Evolutionary conservation across 2,888 invertebrate species (phyloP), one percentile per base, ranked within the genome.

Genomic region (Caenorhabditis auriculariae): DNA sequence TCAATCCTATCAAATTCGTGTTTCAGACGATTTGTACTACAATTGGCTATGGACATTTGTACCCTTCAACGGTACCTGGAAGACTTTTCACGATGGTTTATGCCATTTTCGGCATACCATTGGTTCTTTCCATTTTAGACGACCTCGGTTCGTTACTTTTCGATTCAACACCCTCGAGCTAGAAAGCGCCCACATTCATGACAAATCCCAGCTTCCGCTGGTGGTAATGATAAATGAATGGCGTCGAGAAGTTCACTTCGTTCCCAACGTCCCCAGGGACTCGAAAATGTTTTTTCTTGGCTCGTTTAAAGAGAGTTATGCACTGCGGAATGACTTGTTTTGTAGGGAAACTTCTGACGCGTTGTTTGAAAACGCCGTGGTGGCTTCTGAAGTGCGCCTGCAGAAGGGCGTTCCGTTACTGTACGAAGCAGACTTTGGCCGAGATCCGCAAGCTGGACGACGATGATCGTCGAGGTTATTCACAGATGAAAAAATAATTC

Each of bases 91-190:
- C 94, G 0, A 92, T 96, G 74, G 85, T 91, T 26, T 96, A 96
- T 82, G 91, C 95, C 24, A 88, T 92, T 54, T 88, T 96, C 66
- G 96, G 96, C 9, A 94, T 96, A 75, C 96, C 96, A 0, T 86
- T 96, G 76, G 93, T 96, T 82, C 86, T 95, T 72, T 91, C 94
- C 58, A 88, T 94, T 15, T 83, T 96, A 68, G 92, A 94, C 35
- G 94, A 78, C 47, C 45, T 77, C n/a, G 76, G 76, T 74, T 29
- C 2, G 12, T 41, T 32, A 41, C 9, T 3, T 38, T 19, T 4
- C n/a, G 38, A 26, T 42, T 21, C 21, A 39, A 42, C 17, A 42
- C 15, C 29, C 24, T 26, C 41, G n/a, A 21, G 44, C 44, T 50
- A 42, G 50, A 41, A 50, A 42, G 42, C 21, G 41, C 23, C 29